Evolutionary conservation across 2,888 invertebrate genomes (phyloP).

Genomic region (Epinotia nisella): DNA sequence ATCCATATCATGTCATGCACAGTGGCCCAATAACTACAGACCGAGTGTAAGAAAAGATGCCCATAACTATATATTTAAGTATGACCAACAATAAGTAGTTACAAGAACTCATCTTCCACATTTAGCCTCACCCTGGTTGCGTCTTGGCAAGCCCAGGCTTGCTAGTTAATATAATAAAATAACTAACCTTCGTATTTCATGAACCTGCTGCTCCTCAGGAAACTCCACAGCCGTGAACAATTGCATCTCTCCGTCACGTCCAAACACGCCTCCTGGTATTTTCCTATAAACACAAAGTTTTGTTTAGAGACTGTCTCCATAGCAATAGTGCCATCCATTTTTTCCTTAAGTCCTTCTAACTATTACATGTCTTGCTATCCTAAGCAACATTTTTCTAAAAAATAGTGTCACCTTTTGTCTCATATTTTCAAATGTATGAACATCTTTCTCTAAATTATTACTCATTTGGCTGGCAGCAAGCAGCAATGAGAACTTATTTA

Average conservation of each 20-base stretch:
- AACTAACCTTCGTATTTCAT: constrained; percentile 94
- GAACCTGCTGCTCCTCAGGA: constrained; percentile 93
- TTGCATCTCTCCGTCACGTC: constrained; percentile 94
- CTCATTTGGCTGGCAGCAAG: too few relatives aligned
- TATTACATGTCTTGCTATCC: too few relatives aligned
- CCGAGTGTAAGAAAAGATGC: background rate
- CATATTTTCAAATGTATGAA: too few relatives aligned
- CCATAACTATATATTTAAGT: background rate
- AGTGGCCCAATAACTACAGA: background rate
- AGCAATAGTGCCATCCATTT: too few relatives aligned
- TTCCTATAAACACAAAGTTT: constrained; percentile 85
- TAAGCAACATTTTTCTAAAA: too few relatives aligned
- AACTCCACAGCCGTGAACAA: constrained; percentile 95
- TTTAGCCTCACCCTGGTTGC: background rate
- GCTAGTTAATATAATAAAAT: constrained; percentile 5
- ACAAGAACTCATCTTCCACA: background rate
- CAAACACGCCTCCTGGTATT: constrained; percentile 98
- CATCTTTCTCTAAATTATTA: too few relatives aligned
- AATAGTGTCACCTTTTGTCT: too few relatives aligned
- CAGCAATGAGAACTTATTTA: background rate
- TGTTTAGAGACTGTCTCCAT: background rate
- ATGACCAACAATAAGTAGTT: background rate
- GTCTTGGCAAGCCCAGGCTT: background rate
- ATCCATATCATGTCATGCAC: too few relatives aligned
- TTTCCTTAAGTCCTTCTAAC: too few relatives aligned